Evolutionary conservation across 2,888 invertebrate species (phyloP).

Genomic region (Hydriomena furcata): DNA sequence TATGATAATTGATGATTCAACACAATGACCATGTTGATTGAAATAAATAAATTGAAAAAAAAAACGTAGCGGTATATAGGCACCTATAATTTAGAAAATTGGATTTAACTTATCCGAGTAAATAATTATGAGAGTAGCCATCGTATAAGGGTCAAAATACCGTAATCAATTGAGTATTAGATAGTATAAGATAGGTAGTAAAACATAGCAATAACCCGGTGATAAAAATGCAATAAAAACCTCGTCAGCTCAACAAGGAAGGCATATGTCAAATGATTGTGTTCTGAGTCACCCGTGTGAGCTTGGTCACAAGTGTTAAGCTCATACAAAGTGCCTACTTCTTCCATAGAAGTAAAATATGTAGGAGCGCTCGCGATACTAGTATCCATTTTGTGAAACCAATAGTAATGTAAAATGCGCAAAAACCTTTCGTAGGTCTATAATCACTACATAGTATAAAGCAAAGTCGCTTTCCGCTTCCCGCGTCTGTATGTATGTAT

Average conservation of each 20-base stretch:
- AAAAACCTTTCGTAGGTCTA: too few species aligned
- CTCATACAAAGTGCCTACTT: too few species aligned
- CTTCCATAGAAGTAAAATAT: not conserved
- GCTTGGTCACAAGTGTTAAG: constrained; percentile 20
- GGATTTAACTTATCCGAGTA: constrained; percentile 13
- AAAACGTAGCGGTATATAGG: constrained; percentile 13
- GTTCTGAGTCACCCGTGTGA: constrained; percentile 46
- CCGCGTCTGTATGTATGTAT: too few species aligned
- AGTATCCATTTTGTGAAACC: not conserved
- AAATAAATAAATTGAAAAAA: too few species aligned
- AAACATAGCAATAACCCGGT: constrained; percentile 37
- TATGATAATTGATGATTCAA: too few species aligned
- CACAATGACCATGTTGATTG: too few species aligned
- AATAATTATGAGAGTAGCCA: constrained; percentile 8
- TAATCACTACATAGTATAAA: too few species aligned
- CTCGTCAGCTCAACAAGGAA: constrained; percentile 57
- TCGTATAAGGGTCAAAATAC: constrained; percentile 27
- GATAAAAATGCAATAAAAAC: constrained; percentile 64
- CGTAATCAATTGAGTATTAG: constrained; percentile 28
- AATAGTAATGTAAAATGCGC: too few species aligned
- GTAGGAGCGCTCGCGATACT: not conserved
- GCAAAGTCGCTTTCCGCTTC: too few species aligned
- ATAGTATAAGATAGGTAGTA: constrained; percentile 34
- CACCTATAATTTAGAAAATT: constrained; percentile 23
- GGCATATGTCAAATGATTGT: constrained; percentile 61